Percentiles rank a stretch among this genome's conserved stretches.
Conservation (phyloP, 53 echinoderm and acorn worm genomes). For the Glandiceps talaboti region DNA sequence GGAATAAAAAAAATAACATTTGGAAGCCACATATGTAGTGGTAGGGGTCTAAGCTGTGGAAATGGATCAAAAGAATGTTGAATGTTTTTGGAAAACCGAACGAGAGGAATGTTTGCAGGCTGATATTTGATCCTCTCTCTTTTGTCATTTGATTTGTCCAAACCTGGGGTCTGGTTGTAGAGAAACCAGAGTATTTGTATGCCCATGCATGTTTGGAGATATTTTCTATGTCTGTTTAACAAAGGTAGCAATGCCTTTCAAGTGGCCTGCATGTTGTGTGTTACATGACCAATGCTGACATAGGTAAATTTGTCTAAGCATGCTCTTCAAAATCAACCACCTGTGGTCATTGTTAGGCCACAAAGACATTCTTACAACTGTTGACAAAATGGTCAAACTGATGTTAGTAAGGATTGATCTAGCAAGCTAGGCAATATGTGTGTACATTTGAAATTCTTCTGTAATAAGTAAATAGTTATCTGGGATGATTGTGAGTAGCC, state of each 20-base stretch:
- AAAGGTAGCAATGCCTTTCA: not conserved
- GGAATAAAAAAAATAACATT: no score
- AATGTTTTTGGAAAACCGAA: not conserved
- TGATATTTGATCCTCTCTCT: not conserved
- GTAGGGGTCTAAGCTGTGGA: no score
- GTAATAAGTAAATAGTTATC: no score
- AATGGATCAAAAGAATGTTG: no score
- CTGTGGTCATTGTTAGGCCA: not conserved
- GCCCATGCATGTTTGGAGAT: not conserved
- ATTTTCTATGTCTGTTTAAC: not conserved
- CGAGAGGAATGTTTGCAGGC: not conserved
- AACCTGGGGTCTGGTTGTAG: not conserved
- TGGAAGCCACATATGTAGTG: no score
- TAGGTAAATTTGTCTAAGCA: not conserved
- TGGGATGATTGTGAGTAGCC: no score
- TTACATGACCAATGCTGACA: not conserved
- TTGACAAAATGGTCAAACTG: no score
- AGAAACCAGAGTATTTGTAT: not conserved
- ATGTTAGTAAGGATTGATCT: no score
- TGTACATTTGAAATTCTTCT: no score
- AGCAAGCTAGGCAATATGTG: no score
- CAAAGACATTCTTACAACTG: not conserved
- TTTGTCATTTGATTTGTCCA: not conserved
- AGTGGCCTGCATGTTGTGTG: not conserved
- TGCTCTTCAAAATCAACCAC: not conserved